Base-by-base conservation (phyloP, 2,888 invertebrate species). In the Megamerina dolium region DNA sequence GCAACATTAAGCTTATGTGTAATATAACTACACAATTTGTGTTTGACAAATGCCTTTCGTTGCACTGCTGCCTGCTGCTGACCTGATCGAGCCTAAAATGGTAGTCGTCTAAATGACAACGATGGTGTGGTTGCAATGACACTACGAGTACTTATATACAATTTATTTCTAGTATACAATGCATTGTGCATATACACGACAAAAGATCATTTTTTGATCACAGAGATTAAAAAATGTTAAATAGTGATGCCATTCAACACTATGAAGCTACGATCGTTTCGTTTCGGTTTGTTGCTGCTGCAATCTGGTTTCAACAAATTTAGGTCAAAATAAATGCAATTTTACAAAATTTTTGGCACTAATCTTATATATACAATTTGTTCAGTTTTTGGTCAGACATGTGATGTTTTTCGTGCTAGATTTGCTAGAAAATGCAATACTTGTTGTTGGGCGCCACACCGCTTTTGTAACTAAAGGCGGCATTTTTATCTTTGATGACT, bases 401-500 rank as follows among this genome's bases (percentile, higher is more conserved):
- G 51, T 51, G 51, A 50, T 27, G 13, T 8, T 30, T 31, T 31
- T 10, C 10, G 6, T 6, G n/a, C n/a, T n/a, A n/a, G n/a, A n/a
- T n/a, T n/a, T n/a, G 31, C 16, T 4, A 10, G 31, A 14, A n/a
- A 14, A 16, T 16, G 31, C 4, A 9, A 14, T 16, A n/a, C 31
- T 30, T 36, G 26, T 39, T 33, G 45, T 47, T 51, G 46, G 60
- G 59, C 61, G 60, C 59, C 61, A 59, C 58, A 55, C 51, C 39
- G 16, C 31, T 16, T 13, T 16, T 31, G 31, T 14, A 9, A 13
- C 14, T n/a, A 18, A 19, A 43, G 49, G 47, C 52, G 51, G 51
- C 42, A 37, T 29, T 38, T 38, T 17, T 16, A 12, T 36, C 58
- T 60, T 60, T 60, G 59, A 60, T 60, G 59, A 60, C 47, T 60